Evolutionary conservation across 1,140 invertebrate genomes (phyloP).

Genomic region (Probaryconus sp.): DNA sequence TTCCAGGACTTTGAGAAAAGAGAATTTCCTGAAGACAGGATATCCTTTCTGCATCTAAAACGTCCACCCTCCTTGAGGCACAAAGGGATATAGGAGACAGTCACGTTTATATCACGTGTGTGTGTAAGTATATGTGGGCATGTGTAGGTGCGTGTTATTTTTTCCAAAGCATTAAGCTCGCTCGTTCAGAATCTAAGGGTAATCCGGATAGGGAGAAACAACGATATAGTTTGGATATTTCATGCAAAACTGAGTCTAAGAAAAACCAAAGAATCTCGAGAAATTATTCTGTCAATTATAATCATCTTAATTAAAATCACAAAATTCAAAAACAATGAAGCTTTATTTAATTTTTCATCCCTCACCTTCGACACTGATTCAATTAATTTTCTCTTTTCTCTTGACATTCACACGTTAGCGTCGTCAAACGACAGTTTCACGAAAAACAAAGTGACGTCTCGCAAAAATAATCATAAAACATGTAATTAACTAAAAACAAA

Average conservation of each 20-base stretch:
- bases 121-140: too few relatives aligned
- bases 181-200: conserved; percentile 66
- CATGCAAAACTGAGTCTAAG: conserved; percentile 65
- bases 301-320: too few relatives aligned
- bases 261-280: conserved; percentile 16
- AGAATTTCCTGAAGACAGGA: conserved; percentile 55
- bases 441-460: too few relatives aligned
- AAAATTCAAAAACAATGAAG: too few relatives aligned
- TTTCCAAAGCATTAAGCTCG: conserved; percentile 77
- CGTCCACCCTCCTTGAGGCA: conserved; percentile 70
- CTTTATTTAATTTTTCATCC: too few relatives aligned
- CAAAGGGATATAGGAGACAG: conserved; percentile 68
- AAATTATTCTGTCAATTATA: too few relatives aligned
- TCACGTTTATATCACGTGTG: conserved; percentile 51
- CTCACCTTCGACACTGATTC: too few relatives aligned
- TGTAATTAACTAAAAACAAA: too few relatives aligned
- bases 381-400: too few relatives aligned
- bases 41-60: conserved; percentile 65
- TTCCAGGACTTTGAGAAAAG: conserved; percentile 54
- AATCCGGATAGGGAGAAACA: conserved; percentile 66
- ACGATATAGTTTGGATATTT: conserved; percentile 72
- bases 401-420: too few relatives aligned
- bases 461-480: too few relatives aligned
- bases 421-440: too few relatives aligned
- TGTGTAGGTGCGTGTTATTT: conserved; percentile 74